These are phyloP conservation scores for Daboia siamensis DNA, from an alignment of 2,113 vertebrate species.

Conservation along the genomic window DNA sequence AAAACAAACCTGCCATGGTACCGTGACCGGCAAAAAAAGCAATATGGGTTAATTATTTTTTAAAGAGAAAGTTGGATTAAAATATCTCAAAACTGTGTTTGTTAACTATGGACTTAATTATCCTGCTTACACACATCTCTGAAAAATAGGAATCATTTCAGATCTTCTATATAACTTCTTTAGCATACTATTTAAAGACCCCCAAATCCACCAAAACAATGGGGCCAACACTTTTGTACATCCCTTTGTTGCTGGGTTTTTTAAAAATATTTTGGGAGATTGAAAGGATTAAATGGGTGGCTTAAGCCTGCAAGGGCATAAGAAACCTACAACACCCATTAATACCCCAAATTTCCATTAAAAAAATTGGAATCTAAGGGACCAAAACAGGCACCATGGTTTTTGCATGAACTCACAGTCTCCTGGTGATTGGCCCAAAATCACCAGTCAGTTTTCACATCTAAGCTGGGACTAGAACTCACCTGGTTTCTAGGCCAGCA, in stretches of 20 bases:
- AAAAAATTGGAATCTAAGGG: not conserved
- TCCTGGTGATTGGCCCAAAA: not conserved
- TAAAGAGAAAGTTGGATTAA: not conserved
- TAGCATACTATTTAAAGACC: not conserved
- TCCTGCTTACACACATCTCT: not conserved
- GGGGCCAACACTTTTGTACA: not conserved
- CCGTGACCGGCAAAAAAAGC: not conserved
- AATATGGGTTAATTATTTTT: not conserved
- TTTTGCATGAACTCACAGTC: not conserved
- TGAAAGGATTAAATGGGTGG: not conserved
- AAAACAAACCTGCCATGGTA: not conserved
- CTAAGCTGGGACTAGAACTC: not conserved
- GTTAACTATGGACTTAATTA: not conserved
- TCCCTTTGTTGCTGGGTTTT: not conserved
- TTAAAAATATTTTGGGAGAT: not conserved
- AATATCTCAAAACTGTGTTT: not conserved
- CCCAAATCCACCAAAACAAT: not conserved
- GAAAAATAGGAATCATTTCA: not conserved
- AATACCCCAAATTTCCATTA: not conserved
- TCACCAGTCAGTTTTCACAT: not conserved
- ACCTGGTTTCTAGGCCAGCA: not conserved
- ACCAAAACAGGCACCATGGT: not conserved
- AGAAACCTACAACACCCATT: not conserved
- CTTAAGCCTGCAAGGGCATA: not conserved
- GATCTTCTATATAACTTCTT: not conserved